Evolutionary conservation across 2,797 vertebrate genomes (phyloP).

Genomic region (Danio albolineatus): DNA sequence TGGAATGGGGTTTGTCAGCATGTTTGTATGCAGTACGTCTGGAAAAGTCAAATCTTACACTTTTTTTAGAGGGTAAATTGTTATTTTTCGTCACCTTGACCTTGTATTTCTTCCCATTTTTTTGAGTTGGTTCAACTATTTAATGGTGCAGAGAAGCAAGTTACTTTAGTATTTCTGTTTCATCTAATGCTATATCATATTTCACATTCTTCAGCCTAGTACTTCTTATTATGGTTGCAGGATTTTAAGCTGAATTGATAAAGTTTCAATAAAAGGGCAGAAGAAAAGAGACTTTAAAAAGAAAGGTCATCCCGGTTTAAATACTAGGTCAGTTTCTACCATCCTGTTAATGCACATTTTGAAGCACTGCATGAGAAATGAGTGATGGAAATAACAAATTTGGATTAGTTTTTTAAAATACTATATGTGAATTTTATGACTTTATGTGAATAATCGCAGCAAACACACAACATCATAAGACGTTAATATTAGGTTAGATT

Average conservation of each 20-base stretch:
- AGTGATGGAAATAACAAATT: too few relatives aligned
- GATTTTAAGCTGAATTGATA: not conserved
- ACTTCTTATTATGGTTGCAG: not conserved
- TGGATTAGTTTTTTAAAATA: too few relatives aligned
- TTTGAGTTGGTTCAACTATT: not conserved
- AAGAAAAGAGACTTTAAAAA: conserved; percentile 1
- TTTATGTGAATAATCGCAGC: too few relatives aligned
- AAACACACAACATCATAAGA: too few relatives aligned
- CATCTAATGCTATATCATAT: too few relatives aligned
- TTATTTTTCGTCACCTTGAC: not conserved
- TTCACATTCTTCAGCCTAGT: not conserved
- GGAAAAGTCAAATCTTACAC: conserved; percentile 17
- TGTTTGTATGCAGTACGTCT: conserved; percentile 3
- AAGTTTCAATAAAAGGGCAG: not conserved
- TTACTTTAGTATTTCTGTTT: not conserved
- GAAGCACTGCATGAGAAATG: too few relatives aligned
- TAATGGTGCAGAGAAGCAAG: not conserved
- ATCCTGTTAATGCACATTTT: too few relatives aligned
- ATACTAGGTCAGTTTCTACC: not conserved
- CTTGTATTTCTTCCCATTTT: not conserved
- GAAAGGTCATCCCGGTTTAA: not conserved
- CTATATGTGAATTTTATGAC: too few relatives aligned
- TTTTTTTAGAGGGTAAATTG: not conserved
- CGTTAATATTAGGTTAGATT: too few relatives aligned
- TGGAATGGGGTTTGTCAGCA: conserved; percentile 50